phyloP scores from a whole-genome alignment of 2,797 vertebrate species.

The Fistularia commersonii region DNA sequence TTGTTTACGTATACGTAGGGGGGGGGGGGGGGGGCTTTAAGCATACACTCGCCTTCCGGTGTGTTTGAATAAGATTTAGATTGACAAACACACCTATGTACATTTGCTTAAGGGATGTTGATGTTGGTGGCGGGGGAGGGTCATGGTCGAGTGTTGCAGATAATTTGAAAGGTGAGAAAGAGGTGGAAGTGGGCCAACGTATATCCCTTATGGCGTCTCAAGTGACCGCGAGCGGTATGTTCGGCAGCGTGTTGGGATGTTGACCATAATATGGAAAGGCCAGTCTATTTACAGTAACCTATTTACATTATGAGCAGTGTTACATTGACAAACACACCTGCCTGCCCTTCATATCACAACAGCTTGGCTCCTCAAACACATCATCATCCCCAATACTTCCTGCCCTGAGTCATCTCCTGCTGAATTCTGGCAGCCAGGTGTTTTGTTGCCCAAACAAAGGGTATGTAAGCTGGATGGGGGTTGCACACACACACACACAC shows the following conservation, averaged over 20 bases:
- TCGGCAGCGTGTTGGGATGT: slow-evolving; percentile 36
- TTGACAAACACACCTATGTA: too few species aligned
- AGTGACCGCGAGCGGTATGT: slow-evolving; percentile 35
- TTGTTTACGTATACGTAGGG: slow-evolving; percentile 31
- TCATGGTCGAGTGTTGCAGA: too few species aligned
- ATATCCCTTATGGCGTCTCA: too few species aligned
- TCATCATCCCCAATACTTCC: not conserved
- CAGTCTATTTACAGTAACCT: slow-evolving; percentile 55
- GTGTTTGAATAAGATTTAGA: too few species aligned
- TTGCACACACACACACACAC: slow-evolving; percentile 31
- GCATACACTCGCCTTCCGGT: too few species aligned
- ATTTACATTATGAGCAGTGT: slow-evolving; percentile 42
- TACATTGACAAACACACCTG: slow-evolving; percentile 45
- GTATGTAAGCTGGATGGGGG: slow-evolving; percentile 18
- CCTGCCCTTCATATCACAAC: slow-evolving; percentile 43
- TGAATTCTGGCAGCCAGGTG: slow-evolving; percentile 50
- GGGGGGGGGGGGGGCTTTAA: too few species aligned
- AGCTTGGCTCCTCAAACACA: slow-evolving; percentile 29
- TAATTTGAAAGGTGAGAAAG: slow-evolving; percentile 39
- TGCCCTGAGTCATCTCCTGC: slow-evolving; percentile 5
- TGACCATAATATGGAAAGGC: too few species aligned
- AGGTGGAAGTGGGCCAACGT: slow-evolving; percentile 28
- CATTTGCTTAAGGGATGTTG: too few species aligned
- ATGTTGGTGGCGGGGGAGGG: too few species aligned
- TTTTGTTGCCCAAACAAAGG: slow-evolving; percentile 48